Evolutionary conservation across 2,113 vertebrate genomes (phyloP).

Genomic region (Macquaria australasica): DNA sequence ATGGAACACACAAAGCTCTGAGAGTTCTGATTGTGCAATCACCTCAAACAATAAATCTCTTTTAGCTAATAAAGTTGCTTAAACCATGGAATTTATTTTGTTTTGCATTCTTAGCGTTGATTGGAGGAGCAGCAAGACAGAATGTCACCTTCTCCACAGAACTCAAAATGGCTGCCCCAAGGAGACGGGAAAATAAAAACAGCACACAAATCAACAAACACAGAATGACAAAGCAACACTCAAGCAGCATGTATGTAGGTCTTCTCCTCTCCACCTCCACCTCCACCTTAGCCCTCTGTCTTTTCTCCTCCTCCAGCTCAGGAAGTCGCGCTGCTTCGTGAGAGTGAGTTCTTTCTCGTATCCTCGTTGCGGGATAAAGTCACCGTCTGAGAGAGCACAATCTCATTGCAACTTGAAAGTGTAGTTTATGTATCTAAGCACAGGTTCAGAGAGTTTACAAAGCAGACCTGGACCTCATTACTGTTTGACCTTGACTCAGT

Average conservation of each 20-base stretch:
- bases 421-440: constrained; percentile 61
- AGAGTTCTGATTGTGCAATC: constrained; percentile 77
- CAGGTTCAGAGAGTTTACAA: constrained; percentile 65
- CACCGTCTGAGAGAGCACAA: constrained; percentile 32
- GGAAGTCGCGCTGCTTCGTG: constrained; percentile 3
- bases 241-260: constrained; percentile 82
- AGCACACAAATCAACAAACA: constrained; percentile 57
- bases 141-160: constrained; percentile 57
- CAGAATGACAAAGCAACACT: constrained; percentile 71
- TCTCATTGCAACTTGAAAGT: constrained; percentile 60
- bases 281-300: constrained; percentile 38
- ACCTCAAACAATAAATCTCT: constrained; percentile 70
- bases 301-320: constrained; percentile 16
- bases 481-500: constrained; percentile 28
- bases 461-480: constrained; percentile 49
- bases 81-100: constrained; percentile 43
- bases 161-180: constrained; percentile 64
- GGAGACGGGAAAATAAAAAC: constrained; percentile 41
- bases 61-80: constrained; percentile 64
- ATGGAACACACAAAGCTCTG: constrained; percentile 44
- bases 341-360: constrained; percentile 4
- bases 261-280: constrained; percentile 30
- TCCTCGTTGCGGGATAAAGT: constrained; percentile 5
- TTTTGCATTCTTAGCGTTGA: constrained; percentile 81
- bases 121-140: constrained; percentile 77